These are phyloP conservation scores for Stenurella melanura DNA, from an alignment of 2,888 invertebrate genomes.

Conservation along the genomic window DNA sequence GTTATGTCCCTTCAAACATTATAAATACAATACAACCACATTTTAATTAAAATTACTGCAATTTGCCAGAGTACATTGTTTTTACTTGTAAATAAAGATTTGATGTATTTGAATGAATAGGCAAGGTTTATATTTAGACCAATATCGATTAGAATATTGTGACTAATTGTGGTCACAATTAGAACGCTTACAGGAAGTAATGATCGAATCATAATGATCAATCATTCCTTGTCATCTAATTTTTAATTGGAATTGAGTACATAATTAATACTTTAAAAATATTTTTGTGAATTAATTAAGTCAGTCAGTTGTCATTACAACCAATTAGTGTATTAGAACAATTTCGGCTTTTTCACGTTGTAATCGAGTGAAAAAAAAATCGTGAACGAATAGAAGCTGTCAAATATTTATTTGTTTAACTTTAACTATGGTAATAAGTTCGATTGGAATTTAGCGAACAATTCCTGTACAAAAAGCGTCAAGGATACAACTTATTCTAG, in stretches of 20 bases:
- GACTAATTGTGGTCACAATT: neutral
- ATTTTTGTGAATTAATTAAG: neutral
- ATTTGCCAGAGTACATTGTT: no score
- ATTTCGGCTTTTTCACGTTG: neutral
- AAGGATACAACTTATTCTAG: no score
- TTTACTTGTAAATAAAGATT: no score
- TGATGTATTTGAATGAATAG: neutral
- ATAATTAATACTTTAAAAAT: neutral
- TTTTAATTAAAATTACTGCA: no score
- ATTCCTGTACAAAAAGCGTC: neutral
- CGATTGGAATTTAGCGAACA: neutral
- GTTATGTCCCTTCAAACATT: no score
- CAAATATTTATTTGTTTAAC: neutral
- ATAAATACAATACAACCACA: no score
- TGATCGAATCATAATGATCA: neutral
- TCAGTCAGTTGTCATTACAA: neutral
- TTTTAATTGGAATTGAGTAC: neutral
- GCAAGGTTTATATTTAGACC: neutral
- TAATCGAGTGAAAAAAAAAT: neutral
- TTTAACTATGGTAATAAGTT: neutral
- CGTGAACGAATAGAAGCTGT: neutral
- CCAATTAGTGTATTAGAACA: neutral
- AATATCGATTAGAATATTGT: neutral
- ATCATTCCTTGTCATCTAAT: neutral
- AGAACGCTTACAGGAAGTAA: conserved; percentile 3